Conservation (phyloP, 2,113 vertebrate species). For the Rhagologus leucostigma region DNA sequence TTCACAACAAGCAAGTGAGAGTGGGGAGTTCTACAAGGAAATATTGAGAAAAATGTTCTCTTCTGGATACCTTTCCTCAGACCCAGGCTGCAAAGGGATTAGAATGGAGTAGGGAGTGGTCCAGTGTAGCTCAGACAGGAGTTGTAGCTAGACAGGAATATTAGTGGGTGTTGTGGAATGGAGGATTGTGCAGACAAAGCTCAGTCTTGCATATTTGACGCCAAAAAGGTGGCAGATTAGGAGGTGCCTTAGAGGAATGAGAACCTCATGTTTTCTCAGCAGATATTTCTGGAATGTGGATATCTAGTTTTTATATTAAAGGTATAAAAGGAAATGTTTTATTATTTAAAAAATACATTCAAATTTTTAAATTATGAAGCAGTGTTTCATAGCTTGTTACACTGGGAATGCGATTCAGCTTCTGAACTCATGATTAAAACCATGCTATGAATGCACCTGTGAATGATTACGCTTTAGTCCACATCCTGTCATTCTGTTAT, state of each 20-base stretch:
- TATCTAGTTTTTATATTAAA: neutral
- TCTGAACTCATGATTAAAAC: neutral
- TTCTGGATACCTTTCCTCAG: neutral
- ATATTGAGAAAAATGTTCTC: neutral
- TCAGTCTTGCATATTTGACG: neutral
- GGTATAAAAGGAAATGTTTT: neutral
- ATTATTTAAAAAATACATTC: neutral
- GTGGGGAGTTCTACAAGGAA: neutral
- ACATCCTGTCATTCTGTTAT: neutral
- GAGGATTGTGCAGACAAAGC: neutral
- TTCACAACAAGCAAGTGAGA: neutral
- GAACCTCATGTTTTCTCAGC: neutral
- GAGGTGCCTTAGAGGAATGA: neutral
- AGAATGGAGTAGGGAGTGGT: neutral
- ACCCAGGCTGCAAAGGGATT: neutral
- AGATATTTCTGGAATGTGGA: neutral
- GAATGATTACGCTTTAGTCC: neutral
- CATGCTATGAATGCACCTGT: neutral
- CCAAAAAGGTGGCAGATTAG: neutral
- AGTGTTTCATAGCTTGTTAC: neutral
- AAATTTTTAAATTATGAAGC: neutral
- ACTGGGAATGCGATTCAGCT: neutral
- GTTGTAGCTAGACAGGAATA: neutral
- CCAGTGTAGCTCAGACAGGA: neutral
- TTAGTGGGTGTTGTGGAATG: neutral